Evolutionary conservation across 1,140 invertebrate genomes (phyloP).

Genomic region (Coptotermes formosanus): DNA sequence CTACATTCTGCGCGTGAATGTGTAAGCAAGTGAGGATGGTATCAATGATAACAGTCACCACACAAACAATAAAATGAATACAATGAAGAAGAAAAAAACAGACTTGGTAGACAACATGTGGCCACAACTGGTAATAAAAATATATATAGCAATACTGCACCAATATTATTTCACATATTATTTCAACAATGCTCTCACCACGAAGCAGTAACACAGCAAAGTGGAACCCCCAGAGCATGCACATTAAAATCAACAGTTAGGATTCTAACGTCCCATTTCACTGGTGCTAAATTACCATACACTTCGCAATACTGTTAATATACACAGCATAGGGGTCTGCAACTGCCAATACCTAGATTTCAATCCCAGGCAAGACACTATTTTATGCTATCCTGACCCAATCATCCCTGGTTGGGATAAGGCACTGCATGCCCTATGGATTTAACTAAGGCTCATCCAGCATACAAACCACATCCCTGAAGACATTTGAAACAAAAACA

Average conservation of each 20-base stretch:
- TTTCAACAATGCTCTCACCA: conserved; percentile 6
- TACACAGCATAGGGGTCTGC: not conserved
- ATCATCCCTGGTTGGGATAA: conserved; percentile 7
- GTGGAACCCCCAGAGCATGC: conserved; percentile 10
- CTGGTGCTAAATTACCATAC: conserved; percentile 15
- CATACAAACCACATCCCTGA: not conserved
- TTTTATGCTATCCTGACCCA: not conserved
- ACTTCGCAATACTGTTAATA: not conserved
- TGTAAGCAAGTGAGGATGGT: not conserved
- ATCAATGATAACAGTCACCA: conserved; percentile 15
- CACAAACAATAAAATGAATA: conserved; percentile 22
- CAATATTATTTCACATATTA: conserved; percentile 27
- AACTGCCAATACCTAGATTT: not conserved
- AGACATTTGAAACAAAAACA: not conserved
- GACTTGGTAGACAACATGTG: conserved; percentile 17
- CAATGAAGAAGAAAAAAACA: conserved; percentile 14
- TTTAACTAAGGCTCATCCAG: not conserved
- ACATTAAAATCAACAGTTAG: conserved; percentile 27
- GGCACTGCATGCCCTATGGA: not conserved
- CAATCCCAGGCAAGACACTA: not conserved
- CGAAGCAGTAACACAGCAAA: conserved; percentile 13
- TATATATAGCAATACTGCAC: conserved; percentile 28
- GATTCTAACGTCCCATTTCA: not conserved
- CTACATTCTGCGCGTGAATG: conserved; percentile 20
- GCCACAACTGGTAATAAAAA: conserved; percentile 29